phyloP scores from a whole-genome alignment of 53 echinoderm and acorn worm genomes.

The Henricia sp. region DNA sequence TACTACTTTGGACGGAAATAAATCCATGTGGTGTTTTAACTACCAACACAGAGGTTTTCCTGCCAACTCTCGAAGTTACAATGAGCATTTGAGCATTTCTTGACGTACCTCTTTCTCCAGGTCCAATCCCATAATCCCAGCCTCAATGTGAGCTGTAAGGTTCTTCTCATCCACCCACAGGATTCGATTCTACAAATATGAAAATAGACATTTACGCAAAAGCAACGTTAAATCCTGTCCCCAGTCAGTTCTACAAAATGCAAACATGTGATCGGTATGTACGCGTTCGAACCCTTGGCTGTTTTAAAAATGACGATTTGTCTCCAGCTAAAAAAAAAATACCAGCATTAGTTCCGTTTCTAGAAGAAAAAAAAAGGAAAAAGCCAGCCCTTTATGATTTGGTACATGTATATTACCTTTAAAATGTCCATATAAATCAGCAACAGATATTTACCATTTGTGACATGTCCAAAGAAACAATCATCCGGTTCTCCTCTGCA shows the following conservation, averaged over 20 bases:
- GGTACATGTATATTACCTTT: too few species aligned
- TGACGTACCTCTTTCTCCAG: slow-evolving; percentile 88
- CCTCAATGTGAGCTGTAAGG: slow-evolving; percentile 92
- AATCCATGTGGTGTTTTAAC: too few species aligned
- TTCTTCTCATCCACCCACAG: slow-evolving; percentile 98
- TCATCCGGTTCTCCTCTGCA: slow-evolving; percentile 84
- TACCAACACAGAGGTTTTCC: too few species aligned
- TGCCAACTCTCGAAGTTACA: too few species aligned
- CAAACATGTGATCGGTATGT: not conserved
- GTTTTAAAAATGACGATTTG: not conserved
- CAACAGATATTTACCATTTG: slow-evolving; percentile 94
- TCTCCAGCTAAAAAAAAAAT: not conserved
- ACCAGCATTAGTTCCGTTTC: not conserved
- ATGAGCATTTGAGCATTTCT: not conserved
- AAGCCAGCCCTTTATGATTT: too few species aligned
- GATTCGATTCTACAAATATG: slow-evolving; percentile 71
- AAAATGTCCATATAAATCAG: too few species aligned
- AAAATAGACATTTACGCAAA: slow-evolving; percentile 1
- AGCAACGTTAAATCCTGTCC: not conserved
- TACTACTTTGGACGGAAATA: too few species aligned
- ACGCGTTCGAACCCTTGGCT: not conserved
- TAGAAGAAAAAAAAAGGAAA: too few species aligned
- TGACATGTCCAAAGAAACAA: slow-evolving; percentile 94
- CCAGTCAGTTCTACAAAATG: not conserved
- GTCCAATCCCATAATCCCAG: slow-evolving; percentile 93